Conservation (phyloP, 2,888 invertebrate genomes). For the Spicauda simplicius region DNA sequence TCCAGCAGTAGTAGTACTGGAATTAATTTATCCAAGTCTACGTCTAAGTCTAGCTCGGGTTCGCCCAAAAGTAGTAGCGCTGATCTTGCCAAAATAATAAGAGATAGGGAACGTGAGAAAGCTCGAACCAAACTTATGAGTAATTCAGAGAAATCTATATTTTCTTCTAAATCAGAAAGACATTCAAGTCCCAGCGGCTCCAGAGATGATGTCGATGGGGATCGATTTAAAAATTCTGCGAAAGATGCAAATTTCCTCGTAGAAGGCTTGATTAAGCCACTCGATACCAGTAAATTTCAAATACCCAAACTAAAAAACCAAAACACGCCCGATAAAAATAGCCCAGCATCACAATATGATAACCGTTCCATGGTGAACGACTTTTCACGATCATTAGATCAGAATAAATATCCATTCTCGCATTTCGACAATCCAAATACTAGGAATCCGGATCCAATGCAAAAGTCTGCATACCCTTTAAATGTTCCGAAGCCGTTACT, state of each 20-base stretch:
- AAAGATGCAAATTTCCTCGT: constrained; percentile 87
- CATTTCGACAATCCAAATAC: constrained; percentile 71
- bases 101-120: constrained; percentile 86
- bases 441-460: constrained; percentile 66
- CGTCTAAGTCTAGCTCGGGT: constrained; percentile 81
- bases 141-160: constrained; percentile 87
- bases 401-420: constrained; percentile 74
- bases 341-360: constrained; percentile 71
- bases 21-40: constrained; percentile 76
- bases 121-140: constrained; percentile 85
- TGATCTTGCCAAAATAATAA: constrained; percentile 83
- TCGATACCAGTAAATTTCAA: constrained; percentile 93
- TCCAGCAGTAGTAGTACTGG: constrained; percentile 71
- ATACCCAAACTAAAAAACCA: constrained; percentile 90
- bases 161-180: constrained; percentile 85
- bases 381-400: constrained; percentile 71
- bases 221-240: constrained; percentile 86
- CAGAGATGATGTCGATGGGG: constrained; percentile 87
- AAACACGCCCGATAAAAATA: constrained; percentile 77
- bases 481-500: constrained; percentile 77
- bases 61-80: constrained; percentile 86
- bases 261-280: constrained; percentile 90
- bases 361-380: constrained; percentile 76
- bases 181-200: constrained; percentile 88
- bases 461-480: constrained; percentile 75